Base-by-base conservation (phyloP, 2,888 invertebrate genomes). In the Imbricaverruca yamaguchii region DNA sequence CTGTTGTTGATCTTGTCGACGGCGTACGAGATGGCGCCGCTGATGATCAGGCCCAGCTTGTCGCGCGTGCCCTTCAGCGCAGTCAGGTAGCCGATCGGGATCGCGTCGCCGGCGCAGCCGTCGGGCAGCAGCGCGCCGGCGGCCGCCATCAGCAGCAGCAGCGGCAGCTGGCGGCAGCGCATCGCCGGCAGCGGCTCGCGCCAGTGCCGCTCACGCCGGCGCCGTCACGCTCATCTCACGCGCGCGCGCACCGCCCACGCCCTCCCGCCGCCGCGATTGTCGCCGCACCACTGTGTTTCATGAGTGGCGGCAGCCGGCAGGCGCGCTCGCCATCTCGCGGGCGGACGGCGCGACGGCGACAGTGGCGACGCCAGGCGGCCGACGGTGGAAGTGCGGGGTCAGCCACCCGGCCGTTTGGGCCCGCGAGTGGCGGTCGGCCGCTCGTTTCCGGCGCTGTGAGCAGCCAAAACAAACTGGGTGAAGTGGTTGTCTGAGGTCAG, bases 1-100 rank as follows among this genome's bases (percentile, higher is more conserved):
- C 86, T 85, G 8, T 85, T 85, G 84, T 89, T 89, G 86, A 96
- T 94, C 90, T 93, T 91, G 85, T 95, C 92, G 82, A 97, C 90
- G 81, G 97, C 97, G 91, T 94, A 92, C 79, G 94, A 91, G 84
- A 97, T 91, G 81, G 97, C 97, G 82, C 97, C 97, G 81, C 95
- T 95, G 86, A 96, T 93, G 84, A 93, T 91, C 85, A 96, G 90
- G 39, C 96, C 96, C 83, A 86, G 85, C 84, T 93, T 91, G 87
- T 93, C 93, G 84, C 92, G 90, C 81, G 90, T 91, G 85, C 93
- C 94, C 87, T 91, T 93, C 86, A 93, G 91, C 82, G 94, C 94
- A 81, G 95, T 93, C 86, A 96, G 90, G 88, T 95, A 96, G 83
- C 96, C 96, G 85, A 96, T 91, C 85, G 92, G 94, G 86, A 96